Evolutionary conservation across 2,888 invertebrate species (phyloP), one percentile per base, ranked within the genome.

Genomic region (Fragum fragum): DNA sequence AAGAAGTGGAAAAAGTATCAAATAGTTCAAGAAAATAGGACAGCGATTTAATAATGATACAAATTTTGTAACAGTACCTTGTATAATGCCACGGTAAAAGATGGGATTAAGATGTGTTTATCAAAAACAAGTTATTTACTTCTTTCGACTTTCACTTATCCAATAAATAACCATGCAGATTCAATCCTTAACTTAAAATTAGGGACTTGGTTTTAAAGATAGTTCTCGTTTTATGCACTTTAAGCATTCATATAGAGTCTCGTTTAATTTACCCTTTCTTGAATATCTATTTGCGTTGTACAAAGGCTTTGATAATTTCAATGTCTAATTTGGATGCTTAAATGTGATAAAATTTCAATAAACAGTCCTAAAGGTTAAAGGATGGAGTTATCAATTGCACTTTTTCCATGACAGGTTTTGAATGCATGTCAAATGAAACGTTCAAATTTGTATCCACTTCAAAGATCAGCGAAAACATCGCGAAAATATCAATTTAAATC

Each of bases 41-140:
- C n/a, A n/a, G n/a, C n/a, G n/a, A n/a, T n/a, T n/a, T n/a, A n/a
- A n/a, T n/a, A n/a, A n/a, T n/a, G n/a, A n/a, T n/a, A n/a, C n/a
- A n/a, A n/a, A n/a, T n/a, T n/a, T n/a, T n/a, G n/a, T n/a, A n/a
- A n/a, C n/a, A n/a, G 6, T n/a, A 21, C 26, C 11, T 23, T 32
- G 14, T 36, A 32, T 63, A 0, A 32, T 36, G 32, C 32, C 63
- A 14, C 63, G 23, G 9, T n/a, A 29, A 36, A 63, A 63, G 23
- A 36, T 18, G 11, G 63, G 63, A 63, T 63, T 63, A 63, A 63
- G 36, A 32, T 32, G 28, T 63, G 63, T 63, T 63, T 63, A 63
- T 36, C 63, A 63, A 63, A 36, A 36, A 36, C 63, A 63, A 9
- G 9, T 63, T 63, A 63, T 63, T 63, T 63, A 63, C 28, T 36